Evolutionary conservation across 2,888 invertebrate genomes (phyloP), one percentile per base, ranked within the genome.

Genomic region (Calliscelio sp.): DNA sequence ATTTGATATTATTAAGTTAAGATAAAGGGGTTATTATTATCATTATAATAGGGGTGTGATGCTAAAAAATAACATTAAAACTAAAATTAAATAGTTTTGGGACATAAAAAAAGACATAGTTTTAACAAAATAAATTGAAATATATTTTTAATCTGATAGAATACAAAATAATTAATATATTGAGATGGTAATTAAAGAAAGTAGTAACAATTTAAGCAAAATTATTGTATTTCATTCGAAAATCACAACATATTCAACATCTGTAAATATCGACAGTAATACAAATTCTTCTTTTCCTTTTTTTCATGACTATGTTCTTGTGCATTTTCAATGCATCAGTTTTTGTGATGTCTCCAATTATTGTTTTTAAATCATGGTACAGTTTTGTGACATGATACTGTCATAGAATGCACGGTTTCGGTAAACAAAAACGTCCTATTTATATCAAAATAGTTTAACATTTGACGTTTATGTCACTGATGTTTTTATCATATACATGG

Each of bases 181-280:
- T n/a, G 28, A 28, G 16, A 49, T 49, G 65, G 49, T 65, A 14
- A 14, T 63, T 11, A 46, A 55, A 1, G 35, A 66, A 68, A 68
- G 1, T 18, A 70, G 55, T 38, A 75, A 38, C 28, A 20, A 22
- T 53, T 14, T 66, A 80, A 77, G 75, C 55, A 84, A 80, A 84
- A 80, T 84, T 75, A 84, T 84, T 77, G 77, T 77, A 77, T 71
- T 80, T 51, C 51, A 74, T 73, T 73, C 46, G 53, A 84, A 84
- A 71, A 75, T 73, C 73, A 84, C 46, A 84, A 77, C 66, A 71
- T 71, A 55, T 77, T 68, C 57, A 81, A 77, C 46, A 80, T 74
- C 57, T 55, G 68, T 74, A 70, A 79, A 74, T 41, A 46, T 51
- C 65, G 75, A 71, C 24, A 55, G 59, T 57, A 44, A 61, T 66